These are phyloP conservation scores for Psilopsiagon aymara DNA, from an alignment of 2,113 vertebrate species.

Conservation along the genomic window DNA sequence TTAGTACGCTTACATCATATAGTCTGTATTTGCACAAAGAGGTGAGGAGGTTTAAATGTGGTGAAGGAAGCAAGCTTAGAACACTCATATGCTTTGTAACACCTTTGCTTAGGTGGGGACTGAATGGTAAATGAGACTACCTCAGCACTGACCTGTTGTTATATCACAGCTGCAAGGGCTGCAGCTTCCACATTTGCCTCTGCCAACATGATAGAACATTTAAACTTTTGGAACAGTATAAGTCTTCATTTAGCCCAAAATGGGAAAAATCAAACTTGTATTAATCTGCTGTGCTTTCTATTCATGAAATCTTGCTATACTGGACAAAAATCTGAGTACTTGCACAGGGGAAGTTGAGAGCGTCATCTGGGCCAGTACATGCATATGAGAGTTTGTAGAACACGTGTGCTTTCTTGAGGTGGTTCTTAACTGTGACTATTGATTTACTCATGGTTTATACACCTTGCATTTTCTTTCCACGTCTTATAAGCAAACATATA, in stretches of 20 bases:
- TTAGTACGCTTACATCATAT: background rate
- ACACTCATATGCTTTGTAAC: conserved; percentile 37
- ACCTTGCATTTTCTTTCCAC: background rate
- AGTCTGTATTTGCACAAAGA: conserved; percentile 7
- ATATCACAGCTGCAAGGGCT: background rate
- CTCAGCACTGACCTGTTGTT: background rate
- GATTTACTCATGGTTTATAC: background rate
- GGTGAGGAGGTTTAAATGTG: background rate
- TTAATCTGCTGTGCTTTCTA: background rate
- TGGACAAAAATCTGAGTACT: background rate
- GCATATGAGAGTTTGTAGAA: background rate
- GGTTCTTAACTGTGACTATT: background rate
- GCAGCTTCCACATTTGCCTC: background rate
- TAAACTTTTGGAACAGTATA: background rate
- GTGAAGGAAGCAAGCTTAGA: background rate
- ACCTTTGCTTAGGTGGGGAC: background rate
- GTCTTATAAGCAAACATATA: background rate
- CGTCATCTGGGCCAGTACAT: background rate
- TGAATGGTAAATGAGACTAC: background rate
- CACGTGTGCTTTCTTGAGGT: background rate
- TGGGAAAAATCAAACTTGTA: background rate
- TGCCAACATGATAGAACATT: background rate
- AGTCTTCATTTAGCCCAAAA: background rate
- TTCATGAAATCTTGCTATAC: background rate
- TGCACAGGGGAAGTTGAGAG: background rate